These are phyloP conservation scores for Todus mexicanus DNA, from an alignment of 2,797 vertebrate genomes.

Conservation along the genomic window DNA sequence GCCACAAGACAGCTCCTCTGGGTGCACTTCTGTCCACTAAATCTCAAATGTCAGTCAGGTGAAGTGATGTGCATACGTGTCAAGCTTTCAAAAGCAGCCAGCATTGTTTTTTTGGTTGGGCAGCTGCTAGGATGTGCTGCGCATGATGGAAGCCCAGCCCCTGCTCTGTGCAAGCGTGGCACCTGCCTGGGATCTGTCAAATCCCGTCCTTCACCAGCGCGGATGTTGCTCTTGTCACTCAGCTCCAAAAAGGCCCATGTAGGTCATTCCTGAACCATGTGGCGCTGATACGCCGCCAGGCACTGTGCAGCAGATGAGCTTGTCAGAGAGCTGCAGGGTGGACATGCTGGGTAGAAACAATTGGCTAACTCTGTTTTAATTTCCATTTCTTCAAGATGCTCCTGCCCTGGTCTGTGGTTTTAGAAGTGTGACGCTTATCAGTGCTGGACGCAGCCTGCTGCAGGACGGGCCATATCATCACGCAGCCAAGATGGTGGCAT, in stretches of 20 bases:
- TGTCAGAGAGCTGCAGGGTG: neutral
- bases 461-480: neutral
- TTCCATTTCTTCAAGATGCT: neutral
- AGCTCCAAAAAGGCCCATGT: neutral
- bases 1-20: neutral
- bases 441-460: neutral
- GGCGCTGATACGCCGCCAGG: neutral
- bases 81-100: neutral
- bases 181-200: neutral
- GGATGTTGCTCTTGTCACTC: slow-evolving; percentile 4
- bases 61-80: neutral
- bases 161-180: neutral
- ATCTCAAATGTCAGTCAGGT: neutral
- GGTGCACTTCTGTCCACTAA: neutral
- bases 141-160: neutral
- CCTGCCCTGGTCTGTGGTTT: neutral
- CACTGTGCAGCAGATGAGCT: neutral
- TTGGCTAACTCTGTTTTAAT: neutral
- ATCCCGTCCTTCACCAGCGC: neutral
- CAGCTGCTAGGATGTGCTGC: neutral
- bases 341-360: neutral
- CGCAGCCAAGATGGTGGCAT: slow-evolving; percentile 50
- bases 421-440: neutral
- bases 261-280: neutral
- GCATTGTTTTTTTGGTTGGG: neutral